phyloP scores from a whole-genome alignment of 2,113 vertebrate genomes.

The Galbula dea region DNA sequence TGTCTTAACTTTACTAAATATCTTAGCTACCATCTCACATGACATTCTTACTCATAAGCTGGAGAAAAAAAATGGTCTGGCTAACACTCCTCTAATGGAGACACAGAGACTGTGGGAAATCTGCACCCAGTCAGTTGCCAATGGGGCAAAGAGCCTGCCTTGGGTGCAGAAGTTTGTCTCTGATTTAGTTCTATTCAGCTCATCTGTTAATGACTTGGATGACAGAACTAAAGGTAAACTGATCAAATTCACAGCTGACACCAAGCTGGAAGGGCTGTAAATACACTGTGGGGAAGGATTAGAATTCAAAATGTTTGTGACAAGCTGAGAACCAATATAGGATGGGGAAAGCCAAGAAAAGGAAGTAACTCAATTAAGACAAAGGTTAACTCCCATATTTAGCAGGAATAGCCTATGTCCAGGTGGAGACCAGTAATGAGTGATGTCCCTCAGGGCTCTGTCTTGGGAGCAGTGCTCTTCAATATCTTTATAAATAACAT shows the following conservation, averaged over 20 bases:
- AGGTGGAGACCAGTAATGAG: too few relatives aligned
- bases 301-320: background rate
- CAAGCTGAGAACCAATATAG: background rate
- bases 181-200: background rate
- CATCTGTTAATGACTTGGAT: background rate
- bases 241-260: conserved; percentile 54
- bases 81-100: background rate
- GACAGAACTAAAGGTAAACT: background rate
- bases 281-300: conserved; percentile 31
- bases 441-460: too few relatives aligned
- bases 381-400: background rate
- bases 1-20: background rate
- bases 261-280: conserved; percentile 1
- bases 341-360: background rate
- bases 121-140: background rate
- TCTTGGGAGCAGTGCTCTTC: too few relatives aligned
- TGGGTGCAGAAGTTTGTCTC: background rate
- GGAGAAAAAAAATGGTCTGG: background rate
- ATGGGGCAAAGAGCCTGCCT: background rate
- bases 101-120: background rate
- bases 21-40: background rate
- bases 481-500: too few relatives aligned
- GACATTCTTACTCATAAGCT: background rate
- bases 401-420: background rate
- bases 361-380: background rate